Conservation (phyloP, 2,888 invertebrate genomes). For the Crossocerus cetratus region DNA sequence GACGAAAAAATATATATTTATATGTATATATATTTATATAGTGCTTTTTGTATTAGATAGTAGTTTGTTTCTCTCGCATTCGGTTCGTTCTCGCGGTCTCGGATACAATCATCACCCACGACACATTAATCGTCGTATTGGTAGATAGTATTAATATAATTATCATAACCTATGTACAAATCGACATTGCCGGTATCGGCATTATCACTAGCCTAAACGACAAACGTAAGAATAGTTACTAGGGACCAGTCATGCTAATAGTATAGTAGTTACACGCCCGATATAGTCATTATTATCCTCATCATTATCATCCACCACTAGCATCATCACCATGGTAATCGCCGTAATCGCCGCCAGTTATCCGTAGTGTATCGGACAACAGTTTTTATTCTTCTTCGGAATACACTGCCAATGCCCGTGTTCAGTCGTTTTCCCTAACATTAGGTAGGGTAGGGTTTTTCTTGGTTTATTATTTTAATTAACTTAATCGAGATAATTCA, state of each 20-base stretch:
- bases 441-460: conserved; percentile 24
- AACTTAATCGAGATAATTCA: conserved; percentile 54
- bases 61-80: conserved; percentile 38
- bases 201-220: conserved; percentile 60
- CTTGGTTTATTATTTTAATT: conserved; percentile 42
- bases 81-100: conserved; percentile 51
- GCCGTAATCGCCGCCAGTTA: conserved; percentile 33
- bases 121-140: conserved; percentile 46
- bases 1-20: conserved; percentile 18
- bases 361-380: conserved; percentile 26
- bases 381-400: conserved; percentile 68
- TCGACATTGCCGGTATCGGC: conserved; percentile 57
- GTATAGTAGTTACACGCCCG: conserved; percentile 68
- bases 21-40: not conserved
- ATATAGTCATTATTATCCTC: conserved; percentile 53
- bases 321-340: conserved; percentile 30
- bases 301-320: conserved; percentile 19
- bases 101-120: conserved; percentile 52
- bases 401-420: conserved; percentile 65
- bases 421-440: conserved; percentile 55
- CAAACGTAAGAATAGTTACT: conserved; percentile 67
- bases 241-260: conserved; percentile 72
- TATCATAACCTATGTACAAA: conserved; percentile 61
- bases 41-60: not conserved
- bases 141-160: conserved; percentile 54